phyloP scores from a whole-genome alignment of 2,888 invertebrate genomes.

The Choreutis nemorana region DNA sequence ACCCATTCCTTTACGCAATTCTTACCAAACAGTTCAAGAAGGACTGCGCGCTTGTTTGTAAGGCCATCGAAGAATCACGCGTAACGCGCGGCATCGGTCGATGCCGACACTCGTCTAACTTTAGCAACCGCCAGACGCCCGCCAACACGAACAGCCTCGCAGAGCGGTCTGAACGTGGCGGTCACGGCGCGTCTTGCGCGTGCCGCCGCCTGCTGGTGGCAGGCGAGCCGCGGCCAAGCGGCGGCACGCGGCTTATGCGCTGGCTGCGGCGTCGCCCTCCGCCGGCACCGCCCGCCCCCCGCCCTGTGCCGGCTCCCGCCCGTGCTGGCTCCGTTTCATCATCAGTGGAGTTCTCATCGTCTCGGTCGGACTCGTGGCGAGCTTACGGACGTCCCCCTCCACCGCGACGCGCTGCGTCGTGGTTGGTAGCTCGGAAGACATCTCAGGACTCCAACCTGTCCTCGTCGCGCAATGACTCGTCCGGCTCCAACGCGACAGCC shows the following conservation, averaged over 20 bases:
- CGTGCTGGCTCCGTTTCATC: conserved; percentile 86
- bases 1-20: conserved; percentile 97
- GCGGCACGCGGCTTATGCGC: conserved; percentile 57
- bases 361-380: conserved; percentile 88
- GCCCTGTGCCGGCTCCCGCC: conserved; percentile 32
- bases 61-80: conserved; percentile 93
- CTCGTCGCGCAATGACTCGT: conserved; percentile 90
- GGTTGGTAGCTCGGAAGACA: conserved; percentile 90
- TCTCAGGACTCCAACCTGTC: conserved; percentile 92
- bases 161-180: conserved; percentile 79
- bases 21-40: conserved; percentile 98
- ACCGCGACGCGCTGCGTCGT: conserved; percentile 83
- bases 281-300: conserved; percentile 37
- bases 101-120: conserved; percentile 86
- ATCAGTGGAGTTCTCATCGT: conserved; percentile 90
- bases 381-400: conserved; percentile 81
- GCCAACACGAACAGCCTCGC: conserved; percentile 86
- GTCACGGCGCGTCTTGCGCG: conserved; percentile 67
- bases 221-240: conserved; percentile 61
- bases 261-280: conserved; percentile 38
- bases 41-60: conserved; percentile 95
- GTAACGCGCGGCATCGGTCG: conserved; percentile 88
- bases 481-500: conserved; percentile 87
- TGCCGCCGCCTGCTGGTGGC: conserved; percentile 64
- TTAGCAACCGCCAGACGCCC: conserved; percentile 87